phyloP scores from a whole-genome alignment of 37 sponge, comb jelly and placozoan species.

The Hormiphora californensis region DNA sequence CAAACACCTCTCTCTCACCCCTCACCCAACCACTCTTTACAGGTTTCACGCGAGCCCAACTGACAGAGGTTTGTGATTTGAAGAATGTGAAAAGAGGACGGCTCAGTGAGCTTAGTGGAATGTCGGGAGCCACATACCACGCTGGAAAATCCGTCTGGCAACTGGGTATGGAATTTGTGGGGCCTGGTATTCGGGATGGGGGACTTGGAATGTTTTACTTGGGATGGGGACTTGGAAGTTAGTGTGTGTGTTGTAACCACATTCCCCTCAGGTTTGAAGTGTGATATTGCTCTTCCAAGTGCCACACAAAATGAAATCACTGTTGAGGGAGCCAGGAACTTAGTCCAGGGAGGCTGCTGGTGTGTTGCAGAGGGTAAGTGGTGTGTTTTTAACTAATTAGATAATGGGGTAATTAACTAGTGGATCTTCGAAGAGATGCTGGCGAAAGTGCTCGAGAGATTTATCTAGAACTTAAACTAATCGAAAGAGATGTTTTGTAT shows the following conservation, averaged over 20 bases:
- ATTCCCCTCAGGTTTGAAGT: background rate
- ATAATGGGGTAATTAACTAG: background rate
- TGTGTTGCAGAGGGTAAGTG: slow-evolving; percentile 24
- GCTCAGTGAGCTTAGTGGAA: background rate
- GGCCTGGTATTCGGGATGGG: too few relatives aligned
- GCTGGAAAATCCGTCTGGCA: background rate
- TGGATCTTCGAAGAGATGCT: background rate
- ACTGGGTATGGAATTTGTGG: background rate
- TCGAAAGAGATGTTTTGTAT: background rate
- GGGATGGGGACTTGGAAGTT: too few relatives aligned
- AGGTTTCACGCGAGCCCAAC: background rate
- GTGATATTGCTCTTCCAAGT: slow-evolving; percentile 1
- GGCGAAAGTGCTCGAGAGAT: background rate
- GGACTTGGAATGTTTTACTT: too few relatives aligned
- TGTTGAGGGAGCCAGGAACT: background rate
- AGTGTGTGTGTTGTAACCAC: too few relatives aligned
- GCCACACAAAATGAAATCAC: slow-evolving; percentile 17
- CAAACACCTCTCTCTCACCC: too few relatives aligned
- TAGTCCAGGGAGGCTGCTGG: slow-evolving; percentile 9
- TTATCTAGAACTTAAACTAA: background rate
- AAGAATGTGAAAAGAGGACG: slow-evolving; percentile 10
- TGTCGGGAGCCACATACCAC: background rate
- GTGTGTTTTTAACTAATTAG: background rate
- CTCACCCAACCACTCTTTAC: background rate
- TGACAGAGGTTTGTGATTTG: background rate